Base-by-base conservation (phyloP, 2,888 invertebrate genomes). In the Aleiodes alternator region DNA sequence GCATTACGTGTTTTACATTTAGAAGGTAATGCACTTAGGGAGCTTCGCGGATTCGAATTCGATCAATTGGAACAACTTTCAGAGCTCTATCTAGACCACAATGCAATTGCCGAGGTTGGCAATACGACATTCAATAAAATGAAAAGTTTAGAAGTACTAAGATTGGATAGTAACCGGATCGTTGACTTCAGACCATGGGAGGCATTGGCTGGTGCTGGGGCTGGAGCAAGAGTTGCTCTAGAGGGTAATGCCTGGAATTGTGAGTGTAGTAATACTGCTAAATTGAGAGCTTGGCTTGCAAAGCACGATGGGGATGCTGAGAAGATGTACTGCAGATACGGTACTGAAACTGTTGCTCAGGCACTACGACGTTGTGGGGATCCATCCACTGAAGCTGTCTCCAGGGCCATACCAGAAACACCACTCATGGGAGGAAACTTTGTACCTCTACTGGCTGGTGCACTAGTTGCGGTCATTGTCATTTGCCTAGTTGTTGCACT, bases 241-340 rank as follows among this genome's bases (percentile, higher is more conserved):
- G 93, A 94, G 84, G 94, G 94, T 84, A 96, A 95, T 92, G 93
- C 93, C 88, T 96, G 96, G 96, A 94, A 94, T 88, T 96, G 96
- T 90, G 94, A 95, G 87, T 96, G 96, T 90, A 92, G 92, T 85
- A 94, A 94, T 84, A 92, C 95, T 72, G 92, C 92, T 79, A 92
- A 93, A 83, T 90, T 95, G 84, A 93, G 94, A 86, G 92, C 92
- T 82, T 95, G 95, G 95, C 89, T 95, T 77, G 91, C 92, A 85
- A 92, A 93, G 86, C 93, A 94, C 87, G 92, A 92, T 70, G 92
- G 92, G 88, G 92, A 94, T 86, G 92, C 94, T 48, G 92, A 93
- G 85, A 93, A 93, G 91, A 93, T 94, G 93, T 91, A 93, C 83
- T 94, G 94, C 86, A 92, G 90, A 87, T 93, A 91, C 90, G 92